phyloP scores from a whole-genome alignment of 2,888 invertebrate species.

The Petrolisthes cinctipes region DNA sequence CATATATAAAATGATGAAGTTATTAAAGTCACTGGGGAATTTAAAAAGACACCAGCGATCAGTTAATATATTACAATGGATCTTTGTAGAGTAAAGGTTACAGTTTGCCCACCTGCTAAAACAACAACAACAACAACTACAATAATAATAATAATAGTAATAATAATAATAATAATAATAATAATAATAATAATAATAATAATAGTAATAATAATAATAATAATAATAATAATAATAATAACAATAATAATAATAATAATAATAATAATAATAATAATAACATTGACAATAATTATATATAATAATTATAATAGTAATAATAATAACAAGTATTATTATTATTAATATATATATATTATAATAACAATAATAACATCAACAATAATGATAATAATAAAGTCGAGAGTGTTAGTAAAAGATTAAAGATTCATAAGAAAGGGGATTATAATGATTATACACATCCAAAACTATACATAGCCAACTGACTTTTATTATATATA shows the following conservation, averaged over 20 bases:
- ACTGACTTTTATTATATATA: too few relatives aligned
- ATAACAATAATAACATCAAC: too few relatives aligned
- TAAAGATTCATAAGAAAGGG: too few relatives aligned
- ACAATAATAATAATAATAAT: not conserved
- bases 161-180: conserved; percentile 1
- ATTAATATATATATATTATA: too few relatives aligned
- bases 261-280: not conserved
- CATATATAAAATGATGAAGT: not conserved
- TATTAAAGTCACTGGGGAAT: conserved; percentile 18
- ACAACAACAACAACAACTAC: not conserved
- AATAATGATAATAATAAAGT: too few relatives aligned
- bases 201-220: not conserved
- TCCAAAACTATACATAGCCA: too few relatives aligned
- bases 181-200: not conserved
- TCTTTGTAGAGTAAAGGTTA: conserved; percentile 21
- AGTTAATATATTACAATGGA: conserved; percentile 9
- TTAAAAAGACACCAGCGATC: conserved; percentile 23
- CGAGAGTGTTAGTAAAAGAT: too few relatives aligned
- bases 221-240: not conserved
- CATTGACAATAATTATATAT: too few relatives aligned
- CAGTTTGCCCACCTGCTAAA: not conserved
- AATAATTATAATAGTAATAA: too few relatives aligned
- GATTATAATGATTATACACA: too few relatives aligned
- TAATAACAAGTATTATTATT: too few relatives aligned
- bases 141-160: conserved; percentile 1